phyloP scores from a whole-genome alignment of 2,888 invertebrate genomes.

The Allolobophora icterica region DNA sequence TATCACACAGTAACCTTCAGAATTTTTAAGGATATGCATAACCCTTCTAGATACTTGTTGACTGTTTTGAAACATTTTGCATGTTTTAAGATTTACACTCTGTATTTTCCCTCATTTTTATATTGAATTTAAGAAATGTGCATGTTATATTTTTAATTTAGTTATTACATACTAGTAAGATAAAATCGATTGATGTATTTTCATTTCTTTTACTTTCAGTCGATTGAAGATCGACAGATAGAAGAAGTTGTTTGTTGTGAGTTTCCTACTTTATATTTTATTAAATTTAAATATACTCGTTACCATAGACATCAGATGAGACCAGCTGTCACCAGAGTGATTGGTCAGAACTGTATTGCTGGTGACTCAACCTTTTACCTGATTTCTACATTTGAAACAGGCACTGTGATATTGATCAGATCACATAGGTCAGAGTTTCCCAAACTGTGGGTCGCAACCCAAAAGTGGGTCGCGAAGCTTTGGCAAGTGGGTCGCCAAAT shows the following conservation, averaged over 20 bases:
- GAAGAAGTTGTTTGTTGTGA: slow-evolving; percentile 60
- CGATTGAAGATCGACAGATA: slow-evolving; percentile 66
- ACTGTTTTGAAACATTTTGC: not conserved
- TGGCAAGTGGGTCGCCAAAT: too few species aligned
- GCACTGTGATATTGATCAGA: too few species aligned
- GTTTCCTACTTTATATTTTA: slow-evolving; percentile 32
- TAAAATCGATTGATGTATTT: not conserved
- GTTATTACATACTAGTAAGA: not conserved
- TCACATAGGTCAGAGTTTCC: too few species aligned
- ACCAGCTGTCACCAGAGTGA: too few species aligned
- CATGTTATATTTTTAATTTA: too few species aligned
- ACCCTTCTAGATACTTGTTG: not conserved
- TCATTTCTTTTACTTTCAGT: slow-evolving; percentile 54
- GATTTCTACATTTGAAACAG: too few species aligned
- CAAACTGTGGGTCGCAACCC: too few species aligned
- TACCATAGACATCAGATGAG: too few species aligned
- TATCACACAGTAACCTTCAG: not conserved
- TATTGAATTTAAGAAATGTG: not conserved
- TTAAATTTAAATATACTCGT: not conserved
- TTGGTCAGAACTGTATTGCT: too few species aligned
- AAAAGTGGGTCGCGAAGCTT: too few species aligned
- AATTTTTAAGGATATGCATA: not conserved
- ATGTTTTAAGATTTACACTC: not conserved
- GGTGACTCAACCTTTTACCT: too few species aligned
- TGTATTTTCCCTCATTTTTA: not conserved